Conservation (phyloP, 2,888 invertebrate genomes). For the Leptopterna dolabrata region DNA sequence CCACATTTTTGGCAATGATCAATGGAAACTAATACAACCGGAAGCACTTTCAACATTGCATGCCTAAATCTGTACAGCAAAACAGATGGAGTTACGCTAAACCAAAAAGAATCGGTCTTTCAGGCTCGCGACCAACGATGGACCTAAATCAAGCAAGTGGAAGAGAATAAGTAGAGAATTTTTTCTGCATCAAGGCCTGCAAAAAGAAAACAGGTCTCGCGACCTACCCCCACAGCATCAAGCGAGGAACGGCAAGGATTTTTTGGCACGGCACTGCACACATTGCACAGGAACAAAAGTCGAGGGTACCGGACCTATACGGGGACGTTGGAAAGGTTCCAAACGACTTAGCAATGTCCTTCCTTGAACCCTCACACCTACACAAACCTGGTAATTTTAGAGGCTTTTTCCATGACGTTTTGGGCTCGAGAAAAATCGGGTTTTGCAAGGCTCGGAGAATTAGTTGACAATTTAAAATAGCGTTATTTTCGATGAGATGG, state of each 20-base stretch:
- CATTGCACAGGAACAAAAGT: neutral
- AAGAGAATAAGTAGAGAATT: neutral
- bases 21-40: neutral
- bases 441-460: neutral
- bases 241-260: neutral
- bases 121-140: neutral
- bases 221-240: neutral
- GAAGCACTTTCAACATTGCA: neutral
- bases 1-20: neutral
- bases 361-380: neutral
- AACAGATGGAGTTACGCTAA: neutral
- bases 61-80: neutral
- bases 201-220: neutral
- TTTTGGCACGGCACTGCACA: neutral
- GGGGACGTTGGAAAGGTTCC: neutral
- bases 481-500: neutral
- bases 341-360: neutral
- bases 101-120: neutral
- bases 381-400: neutral
- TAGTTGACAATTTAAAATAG: neutral
- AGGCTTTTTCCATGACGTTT: neutral
- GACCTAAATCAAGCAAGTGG: neutral
- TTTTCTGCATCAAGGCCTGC: neutral
- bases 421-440: neutral
- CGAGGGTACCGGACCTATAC: neutral